These are phyloP conservation scores for Himalopsyche phryganea DNA, from an alignment of 1,140 invertebrate species.

Conservation along the genomic window DNA sequence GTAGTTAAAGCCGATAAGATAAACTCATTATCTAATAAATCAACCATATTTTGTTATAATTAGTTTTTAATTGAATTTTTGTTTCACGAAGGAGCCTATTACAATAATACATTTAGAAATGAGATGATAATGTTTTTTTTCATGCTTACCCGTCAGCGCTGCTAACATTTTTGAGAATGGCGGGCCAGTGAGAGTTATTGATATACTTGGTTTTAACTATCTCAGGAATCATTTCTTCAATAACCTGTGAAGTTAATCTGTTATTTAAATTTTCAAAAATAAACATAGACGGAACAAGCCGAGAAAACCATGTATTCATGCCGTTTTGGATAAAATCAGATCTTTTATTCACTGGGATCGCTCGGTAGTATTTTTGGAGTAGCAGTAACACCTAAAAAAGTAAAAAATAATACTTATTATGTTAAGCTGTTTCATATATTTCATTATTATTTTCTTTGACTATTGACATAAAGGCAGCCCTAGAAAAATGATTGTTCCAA, in stretches of 20 bases:
- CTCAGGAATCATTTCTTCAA: conserved; percentile 42
- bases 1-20: too few relatives aligned
- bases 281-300: conserved; percentile 39
- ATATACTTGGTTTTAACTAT: conserved; percentile 38
- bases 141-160: background rate
- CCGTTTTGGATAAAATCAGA: conserved; percentile 39
- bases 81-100: too few relatives aligned
- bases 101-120: too few relatives aligned
- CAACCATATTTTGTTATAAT: too few relatives aligned
- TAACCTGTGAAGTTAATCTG: conserved; percentile 33
- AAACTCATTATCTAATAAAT: too few relatives aligned
- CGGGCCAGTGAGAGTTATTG: conserved; percentile 39
- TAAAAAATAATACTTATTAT: too few relatives aligned
- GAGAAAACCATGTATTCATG: conserved; percentile 42
- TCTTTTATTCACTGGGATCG: conserved; percentile 34
- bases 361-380: conserved; percentile 5
- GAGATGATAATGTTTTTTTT: too few relatives aligned
- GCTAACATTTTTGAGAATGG: conserved; percentile 38
- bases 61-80: too few relatives aligned
- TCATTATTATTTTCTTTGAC: too few relatives aligned
- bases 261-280: conserved; percentile 20
- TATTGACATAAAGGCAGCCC: too few relatives aligned
- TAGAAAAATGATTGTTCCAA: too few relatives aligned
- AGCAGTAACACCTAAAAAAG: conserved; percentile 16
- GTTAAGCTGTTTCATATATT: too few relatives aligned